Evolutionary conservation across 2,888 invertebrate genomes (phyloP).

Genomic region (Dicycla oo): DNA sequence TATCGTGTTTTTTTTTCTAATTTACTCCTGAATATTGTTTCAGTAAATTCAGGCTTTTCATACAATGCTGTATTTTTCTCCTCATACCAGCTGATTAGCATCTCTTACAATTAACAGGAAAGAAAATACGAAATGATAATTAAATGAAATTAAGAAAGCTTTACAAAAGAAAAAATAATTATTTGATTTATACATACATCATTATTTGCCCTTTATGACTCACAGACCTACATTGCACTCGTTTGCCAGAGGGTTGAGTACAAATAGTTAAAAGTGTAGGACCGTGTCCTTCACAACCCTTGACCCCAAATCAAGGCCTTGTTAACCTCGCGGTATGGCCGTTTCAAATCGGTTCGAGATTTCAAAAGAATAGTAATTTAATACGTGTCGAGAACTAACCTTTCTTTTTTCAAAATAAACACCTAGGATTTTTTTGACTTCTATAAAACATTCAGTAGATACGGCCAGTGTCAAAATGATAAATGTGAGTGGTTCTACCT

Average conservation of each 20-base stretch:
- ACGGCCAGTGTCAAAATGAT: constrained; percentile 55
- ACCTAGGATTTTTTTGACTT: neutral
- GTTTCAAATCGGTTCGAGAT: neutral
- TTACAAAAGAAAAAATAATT: neutral
- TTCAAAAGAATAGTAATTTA: neutral
- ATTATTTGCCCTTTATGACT: neutral
- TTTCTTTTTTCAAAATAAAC: constrained; percentile 28
- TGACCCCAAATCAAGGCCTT: neutral
- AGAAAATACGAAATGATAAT: neutral
- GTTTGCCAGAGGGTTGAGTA: neutral
- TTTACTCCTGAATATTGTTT: neutral
- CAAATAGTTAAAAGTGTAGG: neutral
- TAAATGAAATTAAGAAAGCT: neutral
- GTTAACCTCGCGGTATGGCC: neutral
- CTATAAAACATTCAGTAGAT: neutral
- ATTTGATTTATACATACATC: neutral
- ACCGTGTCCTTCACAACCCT: neutral
- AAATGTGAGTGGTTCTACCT: constrained; percentile 50
- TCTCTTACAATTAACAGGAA: neutral
- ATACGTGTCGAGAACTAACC: neutral
- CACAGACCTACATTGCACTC: neutral
- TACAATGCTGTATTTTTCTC: neutral
- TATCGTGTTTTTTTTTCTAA: neutral
- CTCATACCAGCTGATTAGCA: neutral
- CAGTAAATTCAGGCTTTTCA: neutral